phyloP scores from a whole-genome alignment of 2,113 vertebrate genomes.

The Anhinga rufa region DNA sequence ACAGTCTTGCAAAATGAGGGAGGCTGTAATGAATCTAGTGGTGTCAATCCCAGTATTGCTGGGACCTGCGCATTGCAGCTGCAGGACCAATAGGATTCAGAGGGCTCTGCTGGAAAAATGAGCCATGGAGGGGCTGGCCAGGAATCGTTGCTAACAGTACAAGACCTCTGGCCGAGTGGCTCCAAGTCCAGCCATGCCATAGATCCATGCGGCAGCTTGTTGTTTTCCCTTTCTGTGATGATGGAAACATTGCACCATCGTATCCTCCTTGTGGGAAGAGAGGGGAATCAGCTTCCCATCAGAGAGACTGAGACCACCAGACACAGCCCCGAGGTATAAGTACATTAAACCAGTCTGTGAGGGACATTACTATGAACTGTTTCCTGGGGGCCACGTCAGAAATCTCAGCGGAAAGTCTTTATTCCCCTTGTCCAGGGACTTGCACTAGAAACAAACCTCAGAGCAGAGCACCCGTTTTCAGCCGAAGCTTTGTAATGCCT shows the following conservation, averaged over 20 bases:
- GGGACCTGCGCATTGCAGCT: not conserved
- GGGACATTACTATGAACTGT: not conserved
- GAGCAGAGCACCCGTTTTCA: not conserved
- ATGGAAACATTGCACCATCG: not conserved
- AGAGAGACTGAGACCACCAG: not conserved
- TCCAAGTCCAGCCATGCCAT: not conserved
- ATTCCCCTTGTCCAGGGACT: not conserved
- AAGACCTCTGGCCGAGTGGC: not conserved
- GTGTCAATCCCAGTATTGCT: not conserved
- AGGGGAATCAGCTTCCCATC: not conserved
- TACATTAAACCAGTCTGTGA: not conserved
- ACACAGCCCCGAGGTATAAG: not conserved
- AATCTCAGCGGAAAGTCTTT: not conserved
- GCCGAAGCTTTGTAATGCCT: not conserved
- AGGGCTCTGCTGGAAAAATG: not conserved
- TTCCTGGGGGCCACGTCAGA: not conserved
- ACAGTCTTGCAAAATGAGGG: slow-evolving; percentile 26
- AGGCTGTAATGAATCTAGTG: not conserved
- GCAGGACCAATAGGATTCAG: not conserved
- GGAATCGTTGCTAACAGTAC: not conserved
- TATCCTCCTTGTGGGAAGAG: not conserved
- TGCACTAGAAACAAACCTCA: not conserved
- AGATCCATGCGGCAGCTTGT: not conserved
- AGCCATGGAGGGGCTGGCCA: not conserved
- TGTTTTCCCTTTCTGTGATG: not conserved